Base-by-base conservation (phyloP, 2,888 invertebrate species). In the Drosophila neonasuta region DNA sequence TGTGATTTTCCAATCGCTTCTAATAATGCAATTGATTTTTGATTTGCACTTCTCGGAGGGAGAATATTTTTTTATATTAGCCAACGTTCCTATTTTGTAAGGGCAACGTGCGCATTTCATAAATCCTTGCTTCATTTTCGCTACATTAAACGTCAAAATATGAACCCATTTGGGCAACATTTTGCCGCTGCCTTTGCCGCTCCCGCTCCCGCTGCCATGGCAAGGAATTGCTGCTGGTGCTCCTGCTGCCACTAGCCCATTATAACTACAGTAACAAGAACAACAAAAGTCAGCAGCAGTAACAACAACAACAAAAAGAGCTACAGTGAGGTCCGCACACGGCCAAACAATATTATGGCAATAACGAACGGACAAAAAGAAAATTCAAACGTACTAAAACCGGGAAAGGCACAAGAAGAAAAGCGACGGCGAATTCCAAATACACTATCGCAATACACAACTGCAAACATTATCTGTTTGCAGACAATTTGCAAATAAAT, bases 101-200 rank as follows among this genome's bases (percentile, higher is more conserved):
- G 85, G 79, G 78, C 74, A 87, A 75, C 73, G 77, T 68, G 85
- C 80, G 70, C 78, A 76, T 85, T 80, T 71, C 83, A 88, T 88
- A 88, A 88, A 88, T 88, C 87, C 74, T 81, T 71, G 83, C 88
- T 88, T 88, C 87, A 90, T 89, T 89, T 89, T 88, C 89, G 88
- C 87, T 88, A 89, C 90, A 89, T 90, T 90, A 89, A 89, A 88
- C 87, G 86, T 79, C 84, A 87, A 88, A 90, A 88, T 90, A 89
- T 89, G 90, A 89, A 90, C 90, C 87, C 88, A 88, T 89, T 88
- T 85, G 80, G 78, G 84, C 80, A 84, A 86, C 86, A 88, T 88
- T 88, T 79, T 69, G 67, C 66, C 66, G 20, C 20, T 20, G 20
- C 20, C 20, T 20, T 20, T 17, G 17, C 17, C 17, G 58, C 65